Base-by-base conservation (phyloP, 2,113 vertebrate species). In the Triplophysa rosa region DNA sequence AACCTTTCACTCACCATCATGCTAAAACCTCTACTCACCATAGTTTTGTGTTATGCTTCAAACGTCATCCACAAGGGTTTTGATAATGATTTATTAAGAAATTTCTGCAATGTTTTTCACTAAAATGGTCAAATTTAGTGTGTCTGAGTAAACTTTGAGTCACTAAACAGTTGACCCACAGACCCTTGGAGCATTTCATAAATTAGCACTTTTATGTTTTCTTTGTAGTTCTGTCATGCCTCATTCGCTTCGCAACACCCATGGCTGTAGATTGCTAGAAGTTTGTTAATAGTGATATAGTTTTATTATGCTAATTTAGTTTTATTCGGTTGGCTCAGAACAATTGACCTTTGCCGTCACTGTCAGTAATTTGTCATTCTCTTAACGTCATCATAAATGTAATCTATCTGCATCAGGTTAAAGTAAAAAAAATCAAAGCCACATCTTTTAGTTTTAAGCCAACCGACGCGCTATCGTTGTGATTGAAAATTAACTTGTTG, bases 151-250 rank as follows among this genome's bases (percentile, higher is more conserved):
- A 33, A 6, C 29, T 33, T 33, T 33, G 29, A 37, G 33, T 37
- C 33, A 37, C 7, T 37, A 80, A 86, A 88, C 68, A 66, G 26
- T 89, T 90, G 65, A 62, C 21, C 16, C 26, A 21, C 4, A 79
- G 42, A 78, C n/a, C 59, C 7, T 58, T 12, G 2, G 9, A 81
- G 45, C 89, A 88, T 89, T 92, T 90, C 90, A 93, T 90, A 92
- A 92, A 91, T 80, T 85, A 67, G 33, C 23, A 49, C 17, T 12
- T 7, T 67, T 19, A 24, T 26, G 21, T 54, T 77, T 73, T 10
- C 21, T 76, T 70, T 68, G 45, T 64, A n/a, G 72, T 86, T 89
- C 79, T 79, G 40, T 79, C 78, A 45, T 62, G 33, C 21, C 26
- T 77, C 62, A 75, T 77, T 37, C 11, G 74, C 74, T 77, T 77